Evolutionary conservation across 1,140 invertebrate species (phyloP), one percentile per base, ranked within the genome.

Genomic region (Achroia grisella): DNA sequence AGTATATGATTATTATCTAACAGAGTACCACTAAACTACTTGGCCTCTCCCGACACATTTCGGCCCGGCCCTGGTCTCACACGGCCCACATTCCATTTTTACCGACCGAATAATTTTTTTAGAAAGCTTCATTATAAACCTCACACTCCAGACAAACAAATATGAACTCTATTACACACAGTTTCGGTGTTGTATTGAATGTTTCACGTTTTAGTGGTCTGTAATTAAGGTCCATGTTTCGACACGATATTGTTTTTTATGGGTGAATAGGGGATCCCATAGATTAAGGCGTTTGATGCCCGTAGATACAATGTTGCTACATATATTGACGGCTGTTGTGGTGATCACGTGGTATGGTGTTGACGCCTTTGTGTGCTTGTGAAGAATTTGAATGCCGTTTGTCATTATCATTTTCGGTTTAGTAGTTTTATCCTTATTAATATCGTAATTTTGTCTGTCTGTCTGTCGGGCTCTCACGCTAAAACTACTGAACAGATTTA

Each of bases 211-310:
- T 41, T 46, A 40, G 40, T 52, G 47, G 58, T 66, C 52, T 61
- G 66, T 78, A 81, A 81, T 81, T 78, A 81, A 75, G 74, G 70
- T 44, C 57, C 62, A 56, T 74, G 72, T 70, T 23, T 23, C 51
- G 59, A 67, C 62, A 59, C 71, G 68, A 78, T 76, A 80, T 80
- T 80, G 76, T 80, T 80, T 80, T 75, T 78, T 81, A 76, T 76
- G 58, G 62, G 45, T 63, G 67, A 74, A 77, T 75, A 80, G 73
- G 68, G 75, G 62, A 64, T 65, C 66, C 60, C 58, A 64, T 37
- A 37, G 35, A 37, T 37, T 37, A 37, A 37, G 35, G 35, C 35
- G 35, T 37, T 37, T 13, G 15, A 17, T 23, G 17, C 6, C 17
- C 17, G 17, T 23, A 23, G 14, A 37, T 37, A 37, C 35, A 15